Evolutionary conservation across 2,888 invertebrate species (phyloP).

Genomic region (Pollenia angustigena): DNA sequence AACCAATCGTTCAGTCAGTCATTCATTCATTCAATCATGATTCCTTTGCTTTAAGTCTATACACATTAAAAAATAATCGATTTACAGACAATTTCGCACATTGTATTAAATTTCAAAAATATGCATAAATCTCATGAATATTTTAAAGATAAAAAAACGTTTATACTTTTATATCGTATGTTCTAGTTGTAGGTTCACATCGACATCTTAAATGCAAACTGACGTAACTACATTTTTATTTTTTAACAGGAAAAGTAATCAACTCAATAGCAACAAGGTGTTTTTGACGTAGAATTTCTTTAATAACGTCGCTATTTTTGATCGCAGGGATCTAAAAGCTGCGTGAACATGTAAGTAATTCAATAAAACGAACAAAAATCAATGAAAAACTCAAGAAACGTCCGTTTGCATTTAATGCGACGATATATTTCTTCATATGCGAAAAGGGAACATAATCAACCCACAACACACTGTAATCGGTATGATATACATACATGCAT

Average conservation of each 20-base stretch:
- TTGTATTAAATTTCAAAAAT: slow-evolving; percentile 28
- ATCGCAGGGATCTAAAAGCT: too few relatives aligned
- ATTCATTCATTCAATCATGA: neutral
- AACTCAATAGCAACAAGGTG: too few relatives aligned
- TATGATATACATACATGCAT: neutral
- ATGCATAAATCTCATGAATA: slow-evolving; percentile 18
- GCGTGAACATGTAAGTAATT: too few relatives aligned
- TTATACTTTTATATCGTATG: neutral
- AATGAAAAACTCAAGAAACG: too few relatives aligned
- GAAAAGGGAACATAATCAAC: neutral
- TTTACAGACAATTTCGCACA: slow-evolving; percentile 39
- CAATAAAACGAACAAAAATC: too few relatives aligned
- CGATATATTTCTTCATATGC: neutral
- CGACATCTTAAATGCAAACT: too few relatives aligned
- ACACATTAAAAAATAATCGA: slow-evolving; percentile 5
- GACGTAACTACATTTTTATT: too few relatives aligned
- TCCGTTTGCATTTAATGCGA: too few relatives aligned
- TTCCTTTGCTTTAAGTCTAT: neutral
- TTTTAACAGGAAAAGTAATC: too few relatives aligned
- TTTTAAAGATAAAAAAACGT: slow-evolving; percentile 7
- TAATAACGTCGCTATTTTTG: too few relatives aligned
- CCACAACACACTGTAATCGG: slow-evolving; percentile 4
- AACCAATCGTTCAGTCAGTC: neutral
- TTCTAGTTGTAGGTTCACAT: neutral
- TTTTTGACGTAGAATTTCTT: too few relatives aligned